Percentiles rank a stretch among this genome's conserved stretches.
Evolutionary conservation across 2,797 vertebrate species (phyloP).

Genomic region (Lacerta agilis): DNA sequence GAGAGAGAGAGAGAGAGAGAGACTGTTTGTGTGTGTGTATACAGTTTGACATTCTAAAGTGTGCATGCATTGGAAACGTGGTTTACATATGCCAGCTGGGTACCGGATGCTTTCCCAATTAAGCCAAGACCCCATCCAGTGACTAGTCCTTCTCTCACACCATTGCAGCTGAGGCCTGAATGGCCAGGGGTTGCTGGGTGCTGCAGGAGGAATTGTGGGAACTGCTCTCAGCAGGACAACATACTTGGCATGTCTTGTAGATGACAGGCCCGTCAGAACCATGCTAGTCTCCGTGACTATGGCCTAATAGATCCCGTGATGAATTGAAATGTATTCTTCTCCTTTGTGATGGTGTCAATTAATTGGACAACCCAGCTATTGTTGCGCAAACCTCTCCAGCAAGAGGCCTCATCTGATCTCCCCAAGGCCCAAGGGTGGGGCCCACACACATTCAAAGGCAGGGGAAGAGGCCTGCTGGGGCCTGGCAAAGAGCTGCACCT

Average conservation of each 20-base stretch:
- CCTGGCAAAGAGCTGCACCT: background rate
- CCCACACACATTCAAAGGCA: slow-evolving; percentile 1
- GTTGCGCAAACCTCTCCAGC: background rate
- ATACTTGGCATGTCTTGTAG: background rate
- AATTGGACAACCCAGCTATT: background rate
- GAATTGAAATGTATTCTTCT: slow-evolving; percentile 3
- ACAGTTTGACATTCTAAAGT: background rate
- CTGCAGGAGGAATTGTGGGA: background rate
- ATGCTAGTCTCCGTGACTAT: background rate
- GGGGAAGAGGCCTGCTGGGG: background rate
- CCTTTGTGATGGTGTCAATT: slow-evolving; percentile 9
- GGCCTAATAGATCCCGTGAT: background rate
- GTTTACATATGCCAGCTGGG: slow-evolving; percentile 3
- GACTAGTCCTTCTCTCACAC: background rate
- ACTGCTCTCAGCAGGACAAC: slow-evolving; percentile 2
- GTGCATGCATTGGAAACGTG: background rate
- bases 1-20: background rate
- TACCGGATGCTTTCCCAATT: slow-evolving; percentile 9
- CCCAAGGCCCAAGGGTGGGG: background rate
- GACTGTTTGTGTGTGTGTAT: no score
- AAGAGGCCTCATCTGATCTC: background rate
- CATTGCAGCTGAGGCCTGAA: slow-evolving; percentile 3
- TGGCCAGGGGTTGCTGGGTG: background rate
- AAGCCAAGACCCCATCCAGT: background rate
- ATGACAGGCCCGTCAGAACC: slow-evolving; percentile 23